Percentiles rank a stretch among this genome's conserved stretches.
Evolutionary conservation across 2,113 vertebrate species (phyloP).

Genomic region (Sardina pilchardus): DNA sequence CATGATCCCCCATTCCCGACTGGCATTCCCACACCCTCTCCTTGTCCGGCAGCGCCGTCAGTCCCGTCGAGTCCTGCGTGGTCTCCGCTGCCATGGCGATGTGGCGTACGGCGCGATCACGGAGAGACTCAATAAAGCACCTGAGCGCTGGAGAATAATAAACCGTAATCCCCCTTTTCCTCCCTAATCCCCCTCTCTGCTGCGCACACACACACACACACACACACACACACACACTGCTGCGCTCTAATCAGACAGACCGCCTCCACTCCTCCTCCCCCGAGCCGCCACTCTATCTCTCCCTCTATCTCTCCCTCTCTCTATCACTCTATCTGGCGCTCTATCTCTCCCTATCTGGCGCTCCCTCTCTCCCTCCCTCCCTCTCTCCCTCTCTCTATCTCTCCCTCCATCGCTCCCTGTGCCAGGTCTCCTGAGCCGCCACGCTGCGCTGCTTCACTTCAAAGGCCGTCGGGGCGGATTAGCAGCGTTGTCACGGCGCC

Average conservation of each 20-base stretch:
- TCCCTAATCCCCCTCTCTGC: background rate
- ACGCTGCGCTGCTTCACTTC: background rate
- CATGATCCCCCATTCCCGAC: background rate
- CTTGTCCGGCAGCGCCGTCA: background rate
- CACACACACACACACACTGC: too few relatives aligned
- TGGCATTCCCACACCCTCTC: background rate
- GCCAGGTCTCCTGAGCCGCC: background rate
- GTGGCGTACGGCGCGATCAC: background rate
- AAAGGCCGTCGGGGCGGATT: background rate
- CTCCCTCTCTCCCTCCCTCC: background rate
- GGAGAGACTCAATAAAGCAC: background rate
- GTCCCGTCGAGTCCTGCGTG: background rate
- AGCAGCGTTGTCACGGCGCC: background rate
- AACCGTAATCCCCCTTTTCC: background rate
- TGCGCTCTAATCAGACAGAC: background rate
- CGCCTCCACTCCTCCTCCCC: background rate
- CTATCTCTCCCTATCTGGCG: background rate
- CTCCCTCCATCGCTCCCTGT: background rate
- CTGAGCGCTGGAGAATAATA: background rate
- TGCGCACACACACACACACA: too few relatives aligned
- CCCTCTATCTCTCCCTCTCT: background rate
- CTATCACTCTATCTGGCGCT: background rate
- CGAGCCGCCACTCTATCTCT: background rate
- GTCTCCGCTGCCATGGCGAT: background rate
- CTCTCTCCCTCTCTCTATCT: background rate